Evolutionary conservation across 2,113 vertebrate genomes (phyloP).

Genomic region (Rhegmatorhina hoffmannsi): DNA sequence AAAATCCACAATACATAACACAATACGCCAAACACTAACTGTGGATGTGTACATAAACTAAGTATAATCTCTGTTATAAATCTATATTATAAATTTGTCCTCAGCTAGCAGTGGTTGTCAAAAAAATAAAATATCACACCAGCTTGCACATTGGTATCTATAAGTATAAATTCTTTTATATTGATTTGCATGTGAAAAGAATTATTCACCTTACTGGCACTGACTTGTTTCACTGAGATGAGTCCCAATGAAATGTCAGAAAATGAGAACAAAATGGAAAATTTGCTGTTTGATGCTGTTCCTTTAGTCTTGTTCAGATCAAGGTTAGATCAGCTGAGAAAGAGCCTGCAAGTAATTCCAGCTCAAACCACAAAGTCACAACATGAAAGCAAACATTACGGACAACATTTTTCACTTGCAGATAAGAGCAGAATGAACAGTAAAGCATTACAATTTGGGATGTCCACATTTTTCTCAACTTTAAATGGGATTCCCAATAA

Average conservation of each 20-base stretch:
- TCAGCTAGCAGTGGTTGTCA: not conserved
- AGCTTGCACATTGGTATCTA: accelerated
- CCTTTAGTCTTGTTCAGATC: not conserved
- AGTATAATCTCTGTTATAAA: not conserved
- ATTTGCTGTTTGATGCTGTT: not conserved
- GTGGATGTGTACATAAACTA: not conserved
- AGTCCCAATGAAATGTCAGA: not conserved
- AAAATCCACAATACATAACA: not conserved
- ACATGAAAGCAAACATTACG: not conserved
- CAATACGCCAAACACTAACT: not conserved
- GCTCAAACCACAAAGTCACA: not conserved
- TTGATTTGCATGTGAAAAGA: not conserved
- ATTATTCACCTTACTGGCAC: not conserved
- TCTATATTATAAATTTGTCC: not conserved
- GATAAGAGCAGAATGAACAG: not conserved
- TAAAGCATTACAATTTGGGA: not conserved
- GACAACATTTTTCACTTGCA: not conserved
- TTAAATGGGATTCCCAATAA: not conserved
- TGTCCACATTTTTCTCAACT: not conserved
- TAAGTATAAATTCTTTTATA: not conserved
- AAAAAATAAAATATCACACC: not conserved
- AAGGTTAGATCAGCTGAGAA: not conserved
- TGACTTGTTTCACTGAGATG: not conserved
- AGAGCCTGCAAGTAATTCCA: not conserved
- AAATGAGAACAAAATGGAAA: not conserved